These are phyloP conservation scores for Dendroctonus ponderosae DNA, from an alignment of 1,140 invertebrate genomes.

Conservation along the genomic window DNA sequence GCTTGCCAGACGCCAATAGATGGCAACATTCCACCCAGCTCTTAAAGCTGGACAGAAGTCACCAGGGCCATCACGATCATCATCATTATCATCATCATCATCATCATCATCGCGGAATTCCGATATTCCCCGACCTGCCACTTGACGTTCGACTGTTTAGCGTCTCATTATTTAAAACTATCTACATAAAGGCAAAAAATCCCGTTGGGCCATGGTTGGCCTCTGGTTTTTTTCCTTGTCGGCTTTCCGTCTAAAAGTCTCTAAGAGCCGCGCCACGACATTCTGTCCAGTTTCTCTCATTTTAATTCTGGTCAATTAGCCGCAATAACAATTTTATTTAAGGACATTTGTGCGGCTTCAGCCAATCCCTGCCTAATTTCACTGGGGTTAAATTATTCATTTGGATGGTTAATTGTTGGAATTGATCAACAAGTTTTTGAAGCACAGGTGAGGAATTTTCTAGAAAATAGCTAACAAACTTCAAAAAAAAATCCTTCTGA, in stretches of 20 bases:
- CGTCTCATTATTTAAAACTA: conserved; percentile 17
- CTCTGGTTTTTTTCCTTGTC: background rate
- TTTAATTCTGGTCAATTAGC: too few species aligned
- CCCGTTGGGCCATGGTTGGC: background rate
- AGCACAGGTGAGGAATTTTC: too few species aligned
- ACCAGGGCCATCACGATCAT: background rate
- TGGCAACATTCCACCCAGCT: background rate
- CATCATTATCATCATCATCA: background rate
- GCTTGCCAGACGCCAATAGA: background rate
- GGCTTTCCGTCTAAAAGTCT: background rate
- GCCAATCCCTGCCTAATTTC: too few species aligned
- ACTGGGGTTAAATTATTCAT: too few species aligned
- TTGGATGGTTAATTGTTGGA: too few species aligned
- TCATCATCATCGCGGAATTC: background rate
- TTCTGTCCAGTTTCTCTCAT: too few species aligned
- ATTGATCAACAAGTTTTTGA: too few species aligned
- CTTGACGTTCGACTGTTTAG: conserved; percentile 6
- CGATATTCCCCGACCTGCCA: conserved; percentile 10
- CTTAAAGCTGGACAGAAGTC: background rate
- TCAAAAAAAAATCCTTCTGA: too few species aligned
- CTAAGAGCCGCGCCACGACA: background rate
- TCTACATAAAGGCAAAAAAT: conserved; percentile 11
- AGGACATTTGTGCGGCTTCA: too few species aligned
- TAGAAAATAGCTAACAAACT: too few species aligned
- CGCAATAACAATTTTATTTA: too few species aligned